Percentiles rank a stretch among this genome's conserved stretches.
These are phyloP conservation scores for Perizoma flavofasciatum DNA, from an alignment of 2,888 invertebrate species.

Conservation along the genomic window DNA sequence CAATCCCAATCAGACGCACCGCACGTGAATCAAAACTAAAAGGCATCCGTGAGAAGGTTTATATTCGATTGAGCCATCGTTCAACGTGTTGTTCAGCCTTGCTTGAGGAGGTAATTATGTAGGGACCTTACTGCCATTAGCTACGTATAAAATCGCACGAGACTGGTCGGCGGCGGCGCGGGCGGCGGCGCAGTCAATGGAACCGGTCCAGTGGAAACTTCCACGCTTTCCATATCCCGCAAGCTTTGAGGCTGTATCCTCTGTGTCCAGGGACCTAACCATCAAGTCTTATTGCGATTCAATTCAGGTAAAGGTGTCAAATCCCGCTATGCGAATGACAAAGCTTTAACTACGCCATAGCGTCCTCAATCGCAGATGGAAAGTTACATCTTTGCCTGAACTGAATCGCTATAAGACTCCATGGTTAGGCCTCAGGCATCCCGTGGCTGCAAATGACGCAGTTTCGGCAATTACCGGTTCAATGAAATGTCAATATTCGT, in stretches of 20 bases:
- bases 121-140: background rate
- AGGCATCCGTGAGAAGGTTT: background rate
- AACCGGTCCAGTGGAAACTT: constrained; percentile 67
- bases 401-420: too few species aligned
- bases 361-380: too few species aligned
- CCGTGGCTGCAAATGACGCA: background rate
- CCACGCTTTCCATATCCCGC: constrained; percentile 61
- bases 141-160: constrained; percentile 47
- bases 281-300: too few species aligned
- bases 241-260: constrained; percentile 4
- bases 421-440: too few species aligned
- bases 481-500: background rate
- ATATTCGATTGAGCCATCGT: background rate
- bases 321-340: too few species aligned
- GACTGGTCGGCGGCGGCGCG: constrained; percentile 61
- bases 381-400: too few species aligned
- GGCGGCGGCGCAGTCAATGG: constrained; percentile 21
- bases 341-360: too few species aligned
- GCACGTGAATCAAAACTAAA: too few species aligned
- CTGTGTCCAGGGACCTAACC: background rate
- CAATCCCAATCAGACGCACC: too few species aligned
- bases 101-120: constrained; percentile 14
- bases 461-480: background rate
- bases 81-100: constrained; percentile 13
- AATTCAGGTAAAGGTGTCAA: too few species aligned